A percentile compares a stretch with the other conserved stretches of the same genome.
These are phyloP conservation scores for Mylabris phalerata DNA, from an alignment of 1,140 invertebrate species.

Conservation along the genomic window DNA sequence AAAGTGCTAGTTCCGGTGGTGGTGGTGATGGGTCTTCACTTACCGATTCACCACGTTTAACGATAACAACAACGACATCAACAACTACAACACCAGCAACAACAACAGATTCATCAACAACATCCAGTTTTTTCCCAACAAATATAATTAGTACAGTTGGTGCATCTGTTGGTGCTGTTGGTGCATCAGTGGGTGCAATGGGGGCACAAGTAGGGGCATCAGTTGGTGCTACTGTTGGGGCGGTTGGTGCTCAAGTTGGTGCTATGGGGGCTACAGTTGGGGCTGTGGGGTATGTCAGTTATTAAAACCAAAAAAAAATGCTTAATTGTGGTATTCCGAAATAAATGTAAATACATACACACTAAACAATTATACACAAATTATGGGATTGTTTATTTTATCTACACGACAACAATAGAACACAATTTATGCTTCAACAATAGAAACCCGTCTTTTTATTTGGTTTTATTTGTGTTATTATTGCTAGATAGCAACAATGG, in stretches of 20 bases:
- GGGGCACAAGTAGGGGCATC: conserved; percentile 34
- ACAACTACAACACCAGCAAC: conserved; percentile 25
- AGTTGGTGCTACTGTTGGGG: conserved; percentile 34
- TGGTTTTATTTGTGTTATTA: not conserved
- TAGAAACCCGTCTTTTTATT: not conserved
- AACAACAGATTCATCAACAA: conserved; percentile 23
- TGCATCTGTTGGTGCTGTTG: conserved; percentile 33
- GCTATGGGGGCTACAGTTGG: conserved; percentile 35
- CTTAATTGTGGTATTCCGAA: too few relatives aligned
- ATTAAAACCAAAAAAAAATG: conserved; percentile 1
- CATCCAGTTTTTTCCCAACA: conserved; percentile 38
- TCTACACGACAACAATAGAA: not conserved
- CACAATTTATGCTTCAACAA: not conserved
- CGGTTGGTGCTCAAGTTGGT: conserved; percentile 35
- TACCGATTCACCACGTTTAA: conserved; percentile 40
- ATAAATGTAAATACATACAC: not conserved
- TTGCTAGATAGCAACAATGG: not conserved
- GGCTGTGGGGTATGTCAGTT: conserved; percentile 39
- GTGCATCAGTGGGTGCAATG: conserved; percentile 35
- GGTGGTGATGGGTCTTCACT: conserved; percentile 45
- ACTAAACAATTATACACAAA: not conserved
- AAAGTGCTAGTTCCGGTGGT: conserved; percentile 52
- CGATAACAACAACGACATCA: conserved; percentile 21
- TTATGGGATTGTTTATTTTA: not conserved
- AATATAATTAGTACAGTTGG: conserved; percentile 40